A percentile compares a stretch with the other conserved stretches of the same genome.
phyloP scores from a whole-genome alignment of 1,140 invertebrate species.

The Drosophila auraria region DNA sequence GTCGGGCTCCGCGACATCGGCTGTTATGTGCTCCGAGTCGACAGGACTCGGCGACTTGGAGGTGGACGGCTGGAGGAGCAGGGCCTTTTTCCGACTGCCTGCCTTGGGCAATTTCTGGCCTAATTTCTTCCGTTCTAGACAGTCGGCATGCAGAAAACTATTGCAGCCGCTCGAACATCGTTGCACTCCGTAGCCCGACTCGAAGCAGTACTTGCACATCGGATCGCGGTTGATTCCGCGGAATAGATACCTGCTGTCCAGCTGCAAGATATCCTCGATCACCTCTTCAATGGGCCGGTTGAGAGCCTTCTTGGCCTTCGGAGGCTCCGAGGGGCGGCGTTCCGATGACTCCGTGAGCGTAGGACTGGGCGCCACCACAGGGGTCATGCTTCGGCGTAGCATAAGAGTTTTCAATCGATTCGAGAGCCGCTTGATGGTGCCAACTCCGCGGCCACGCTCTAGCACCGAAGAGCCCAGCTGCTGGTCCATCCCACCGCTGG shows the following conservation, averaged over 20 bases:
- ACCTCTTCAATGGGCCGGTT: slow-evolving; percentile 81
- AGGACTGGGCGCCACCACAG: slow-evolving; percentile 29
- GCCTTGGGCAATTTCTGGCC: slow-evolving; percentile 4
- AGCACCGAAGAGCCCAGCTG: slow-evolving; percentile 30
- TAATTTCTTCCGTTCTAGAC: slow-evolving; percentile 50
- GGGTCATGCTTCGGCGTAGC: slow-evolving; percentile 52
- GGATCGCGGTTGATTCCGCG: slow-evolving; percentile 86
- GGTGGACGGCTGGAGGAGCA: neutral
- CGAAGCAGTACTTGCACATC: slow-evolving; percentile 88
- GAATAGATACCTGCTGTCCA: slow-evolving; percentile 86
- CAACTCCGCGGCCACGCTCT: slow-evolving; percentile 30
- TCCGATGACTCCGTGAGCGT: slow-evolving; percentile 17
- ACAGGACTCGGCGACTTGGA: slow-evolving; percentile 36
- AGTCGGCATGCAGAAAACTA: slow-evolving; percentile 85
- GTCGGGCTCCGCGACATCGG: slow-evolving; percentile 8
- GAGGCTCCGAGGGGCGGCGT: slow-evolving; percentile 2
- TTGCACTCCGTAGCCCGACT: slow-evolving; percentile 86
- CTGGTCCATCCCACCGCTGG: slow-evolving; percentile 24
- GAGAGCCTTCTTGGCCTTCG: slow-evolving; percentile 46
- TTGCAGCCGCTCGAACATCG: slow-evolving; percentile 86
- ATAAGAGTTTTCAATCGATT: slow-evolving; percentile 64
- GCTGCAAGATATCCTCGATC: slow-evolving; percentile 72
- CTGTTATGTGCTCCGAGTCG: slow-evolving; percentile 45
- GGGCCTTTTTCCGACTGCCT: slow-evolving; percentile 1
- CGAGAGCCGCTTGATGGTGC: slow-evolving; percentile 66